Percentiles rank a stretch among this genome's conserved stretches.
Evolutionary conservation across 2,113 vertebrate genomes (phyloP).

Genomic region (Pipra filicauda): DNA sequence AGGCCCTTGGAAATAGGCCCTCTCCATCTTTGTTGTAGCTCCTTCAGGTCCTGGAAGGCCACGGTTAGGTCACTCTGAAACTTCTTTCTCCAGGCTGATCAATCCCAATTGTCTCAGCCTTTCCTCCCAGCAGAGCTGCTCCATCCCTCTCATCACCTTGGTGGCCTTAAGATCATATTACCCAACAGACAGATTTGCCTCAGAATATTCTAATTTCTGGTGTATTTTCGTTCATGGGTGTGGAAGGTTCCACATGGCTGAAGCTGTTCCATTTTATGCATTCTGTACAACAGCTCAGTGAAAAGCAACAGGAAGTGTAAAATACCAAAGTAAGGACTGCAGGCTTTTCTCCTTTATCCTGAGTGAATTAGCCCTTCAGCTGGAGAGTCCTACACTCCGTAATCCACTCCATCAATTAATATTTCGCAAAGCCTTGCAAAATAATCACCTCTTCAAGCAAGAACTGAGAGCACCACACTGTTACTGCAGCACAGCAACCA

Average conservation of each 20-base stretch:
- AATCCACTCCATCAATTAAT: constrained; percentile 24
- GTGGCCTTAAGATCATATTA: neutral
- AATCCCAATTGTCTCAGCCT: neutral
- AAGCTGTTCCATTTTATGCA: neutral
- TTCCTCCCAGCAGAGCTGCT: neutral
- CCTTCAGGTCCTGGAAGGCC: neutral
- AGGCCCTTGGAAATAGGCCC: accelerated
- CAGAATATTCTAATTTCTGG: neutral
- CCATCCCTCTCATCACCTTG: neutral
- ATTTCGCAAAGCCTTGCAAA: neutral
- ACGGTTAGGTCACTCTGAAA: neutral
- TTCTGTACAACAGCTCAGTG: neutral
- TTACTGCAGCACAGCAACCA: neutral
- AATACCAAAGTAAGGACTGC: neutral
- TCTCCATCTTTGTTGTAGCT: neutral
- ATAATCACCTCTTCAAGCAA: neutral
- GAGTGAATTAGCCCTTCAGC: neutral
- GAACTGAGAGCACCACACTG: neutral
- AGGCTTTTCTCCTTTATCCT: neutral
- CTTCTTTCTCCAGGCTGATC: neutral
- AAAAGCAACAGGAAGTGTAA: neutral
- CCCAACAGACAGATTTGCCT: neutral
- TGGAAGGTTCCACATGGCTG: neutral
- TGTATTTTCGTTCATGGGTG: neutral
- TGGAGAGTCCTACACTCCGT: neutral